Conservation (phyloP, 2,888 invertebrate genomes). For the Baccha elongata region DNA sequence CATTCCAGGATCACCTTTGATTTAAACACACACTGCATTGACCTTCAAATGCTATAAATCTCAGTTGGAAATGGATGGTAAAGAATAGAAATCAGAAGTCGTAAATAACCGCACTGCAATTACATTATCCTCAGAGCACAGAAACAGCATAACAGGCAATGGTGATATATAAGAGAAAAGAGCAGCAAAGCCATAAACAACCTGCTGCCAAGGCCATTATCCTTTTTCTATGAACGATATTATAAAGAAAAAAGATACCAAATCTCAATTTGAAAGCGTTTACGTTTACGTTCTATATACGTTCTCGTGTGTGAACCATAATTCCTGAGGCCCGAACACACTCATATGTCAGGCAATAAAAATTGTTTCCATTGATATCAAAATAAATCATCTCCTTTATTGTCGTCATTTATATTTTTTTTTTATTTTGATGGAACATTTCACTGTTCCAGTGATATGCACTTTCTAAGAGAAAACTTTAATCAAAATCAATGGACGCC, state of each 20-base stretch:
- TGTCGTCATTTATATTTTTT: slow-evolving; percentile 1
- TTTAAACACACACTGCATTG: neutral
- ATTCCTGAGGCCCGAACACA: slow-evolving; percentile 39
- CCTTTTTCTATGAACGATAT: slow-evolving; percentile 42
- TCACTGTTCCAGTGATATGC: neutral
- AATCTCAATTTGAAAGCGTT: slow-evolving; percentile 67
- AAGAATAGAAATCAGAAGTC: slow-evolving; percentile 36
- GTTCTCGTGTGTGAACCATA: slow-evolving; percentile 50
- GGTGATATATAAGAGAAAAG: slow-evolving; percentile 4
- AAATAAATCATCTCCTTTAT: slow-evolving; percentile 59
- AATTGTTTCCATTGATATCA: slow-evolving; percentile 56
- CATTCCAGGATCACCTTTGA: too few species aligned
- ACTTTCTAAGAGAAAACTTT: slow-evolving; percentile 42
- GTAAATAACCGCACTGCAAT: slow-evolving; percentile 64
- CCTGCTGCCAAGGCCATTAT: slow-evolving; percentile 60
- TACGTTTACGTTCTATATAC: slow-evolving; percentile 43
- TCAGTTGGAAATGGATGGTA: slow-evolving; percentile 16
- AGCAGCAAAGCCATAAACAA: slow-evolving; percentile 51
- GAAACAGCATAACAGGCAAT: neutral
- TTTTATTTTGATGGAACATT: slow-evolving; percentile 15
- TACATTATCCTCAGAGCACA: slow-evolving; percentile 38
- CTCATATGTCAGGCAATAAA: slow-evolving; percentile 68
- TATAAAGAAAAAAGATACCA: slow-evolving; percentile 56
- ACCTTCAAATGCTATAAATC: slow-evolving; percentile 51
- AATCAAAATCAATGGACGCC: slow-evolving; percentile 61